These are phyloP conservation scores for Aselliscus stoliczkanus DNA, from an alignment of 2,797 vertebrate species.

Conservation along the genomic window DNA sequence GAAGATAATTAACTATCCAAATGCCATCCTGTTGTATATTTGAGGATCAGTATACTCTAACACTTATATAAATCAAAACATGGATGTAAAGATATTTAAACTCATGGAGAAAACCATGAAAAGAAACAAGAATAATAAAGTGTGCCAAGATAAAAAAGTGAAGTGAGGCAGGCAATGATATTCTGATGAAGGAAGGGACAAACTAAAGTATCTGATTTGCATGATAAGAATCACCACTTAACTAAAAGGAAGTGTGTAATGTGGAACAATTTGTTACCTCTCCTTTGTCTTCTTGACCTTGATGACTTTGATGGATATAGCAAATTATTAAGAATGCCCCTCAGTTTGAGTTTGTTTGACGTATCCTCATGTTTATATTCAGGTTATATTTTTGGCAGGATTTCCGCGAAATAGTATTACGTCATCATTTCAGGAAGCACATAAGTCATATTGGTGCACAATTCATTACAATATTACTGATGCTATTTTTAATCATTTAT, in stretches of 20 bases:
- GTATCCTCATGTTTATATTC: not conserved
- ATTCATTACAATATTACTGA: not conserved
- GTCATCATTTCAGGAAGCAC: not conserved
- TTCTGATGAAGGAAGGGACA: not conserved
- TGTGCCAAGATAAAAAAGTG: not conserved
- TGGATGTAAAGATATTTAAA: not conserved
- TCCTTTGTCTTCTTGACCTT: not conserved
- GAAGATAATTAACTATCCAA: not conserved
- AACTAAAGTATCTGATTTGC: not conserved
- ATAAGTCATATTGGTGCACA: not conserved
- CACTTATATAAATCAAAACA: not conserved
- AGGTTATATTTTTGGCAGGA: not conserved
- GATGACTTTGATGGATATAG: not conserved
- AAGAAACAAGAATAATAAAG: not conserved
- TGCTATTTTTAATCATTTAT: not conserved
- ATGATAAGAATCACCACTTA: not conserved
- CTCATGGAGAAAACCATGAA: not conserved
- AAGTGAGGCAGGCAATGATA: not conserved
- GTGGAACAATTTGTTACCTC: not conserved
- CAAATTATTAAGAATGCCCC: not conserved
- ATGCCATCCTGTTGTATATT: not conserved
- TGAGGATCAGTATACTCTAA: not conserved
- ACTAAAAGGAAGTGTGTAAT: not conserved
- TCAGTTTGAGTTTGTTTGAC: not conserved
- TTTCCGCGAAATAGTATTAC: not conserved